Base-by-base conservation (phyloP, 2,113 vertebrate species). In the Cebidichthys violaceus region DNA sequence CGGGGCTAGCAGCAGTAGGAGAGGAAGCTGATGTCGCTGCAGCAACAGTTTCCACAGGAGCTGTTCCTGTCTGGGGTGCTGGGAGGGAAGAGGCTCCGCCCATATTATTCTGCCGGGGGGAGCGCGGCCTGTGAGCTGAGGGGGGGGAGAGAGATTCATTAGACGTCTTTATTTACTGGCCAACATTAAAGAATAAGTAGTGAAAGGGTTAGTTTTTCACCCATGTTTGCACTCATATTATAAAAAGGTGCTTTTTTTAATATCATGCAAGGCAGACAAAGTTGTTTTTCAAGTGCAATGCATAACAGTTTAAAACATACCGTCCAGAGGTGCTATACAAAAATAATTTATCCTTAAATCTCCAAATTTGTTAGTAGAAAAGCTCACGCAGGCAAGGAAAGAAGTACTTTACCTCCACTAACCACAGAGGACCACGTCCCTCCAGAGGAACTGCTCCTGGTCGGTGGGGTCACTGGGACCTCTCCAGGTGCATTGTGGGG, bases 341-440 rank as follows among this genome's bases (percentile, higher is more conserved):
- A n/a, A n/a, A n/a, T n/a, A n/a, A n/a, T n/a, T n/a, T n/a, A n/a
- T n/a, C n/a, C n/a, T n/a, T n/a, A n/a, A n/a, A n/a, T n/a, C n/a
- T n/a, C n/a, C n/a, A n/a, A n/a, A n/a, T n/a, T n/a, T n/a, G n/a
- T n/a, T n/a, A n/a, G n/a, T n/a, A n/a, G n/a, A n/a, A n/a, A n/a
- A n/a, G n/a, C n/a, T n/a, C n/a, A n/a, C n/a, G n/a, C n/a, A n/a
- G n/a, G n/a, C n/a, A n/a, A 47, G 4, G 6, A 61, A 35, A 41
- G 2, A 70, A 33, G 1, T 31, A 20, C 89, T 93, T 87, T 95
- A 99, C 98, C 97, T 95, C 98, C 98, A 77, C 97, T 99, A 90
- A 99, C 98, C 83, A 99, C 97, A 64, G 98, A 98, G 71, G 98
- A 99, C 98, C 98, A 99, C 4, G 98, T 99, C 90, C 98, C 97